Percentiles rank a stretch among this genome's conserved stretches.
Evolutionary conservation across 1,140 invertebrate species (phyloP).

Genomic region (Paralvinella palmiformis): DNA sequence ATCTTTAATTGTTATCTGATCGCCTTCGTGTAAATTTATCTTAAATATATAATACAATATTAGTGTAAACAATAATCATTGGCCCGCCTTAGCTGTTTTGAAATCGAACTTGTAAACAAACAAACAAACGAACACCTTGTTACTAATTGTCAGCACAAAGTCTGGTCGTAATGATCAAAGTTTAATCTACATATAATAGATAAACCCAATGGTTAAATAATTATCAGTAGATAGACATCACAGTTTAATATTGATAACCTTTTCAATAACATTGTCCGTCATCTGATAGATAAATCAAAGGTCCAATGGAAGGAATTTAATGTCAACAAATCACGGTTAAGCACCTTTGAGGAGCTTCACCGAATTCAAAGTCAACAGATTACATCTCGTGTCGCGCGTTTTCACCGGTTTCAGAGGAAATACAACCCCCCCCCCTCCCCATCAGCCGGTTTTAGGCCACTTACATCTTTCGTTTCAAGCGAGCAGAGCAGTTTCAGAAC

Average conservation of each 20-base stretch:
- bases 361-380: not conserved
- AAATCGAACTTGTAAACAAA: not conserved
- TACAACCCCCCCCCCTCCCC: too few relatives aligned
- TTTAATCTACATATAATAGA: not conserved
- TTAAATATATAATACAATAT: conserved; percentile 11
- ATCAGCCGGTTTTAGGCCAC: too few relatives aligned
- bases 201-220: not conserved
- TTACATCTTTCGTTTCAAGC: not conserved
- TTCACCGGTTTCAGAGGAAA: too few relatives aligned
- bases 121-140: not conserved
- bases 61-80: too few relatives aligned
- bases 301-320: not conserved
- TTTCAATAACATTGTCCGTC: too few relatives aligned
- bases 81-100: not conserved
- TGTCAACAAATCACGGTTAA: not conserved
- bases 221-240: too few relatives aligned
- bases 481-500: not conserved
- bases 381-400: not conserved
- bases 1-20: conserved; percentile 15
- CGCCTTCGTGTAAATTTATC: conserved; percentile 19
- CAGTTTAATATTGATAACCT: too few relatives aligned
- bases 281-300: not conserved
- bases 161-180: not conserved
- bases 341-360: not conserved
- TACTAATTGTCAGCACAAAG: not conserved